Evolutionary conservation across 2,797 vertebrate genomes (phyloP), one percentile per base, ranked within the genome.

Genomic region (Pantherophis alleghaniensis): DNA sequence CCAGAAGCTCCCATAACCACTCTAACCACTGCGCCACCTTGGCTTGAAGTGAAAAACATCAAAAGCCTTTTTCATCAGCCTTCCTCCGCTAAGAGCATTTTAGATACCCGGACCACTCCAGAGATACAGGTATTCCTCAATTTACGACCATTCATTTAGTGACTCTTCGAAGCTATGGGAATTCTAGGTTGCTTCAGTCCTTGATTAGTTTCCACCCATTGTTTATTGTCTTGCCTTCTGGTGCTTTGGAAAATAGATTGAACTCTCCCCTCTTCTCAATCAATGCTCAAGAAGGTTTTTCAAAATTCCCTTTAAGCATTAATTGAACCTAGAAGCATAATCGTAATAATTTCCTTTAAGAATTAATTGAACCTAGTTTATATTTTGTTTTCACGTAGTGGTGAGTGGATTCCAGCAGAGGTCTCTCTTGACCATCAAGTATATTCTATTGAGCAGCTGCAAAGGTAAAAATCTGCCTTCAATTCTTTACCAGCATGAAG

Each of bases 341-440:
- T 20, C 57, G 0, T 59, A 51, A 87, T 91, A 51, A 51, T 94
- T 83, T 14, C 63, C 16, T 94, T 87, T 47, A 92, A 92, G 47
- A 10, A 56, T 90, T 79, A 92, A 47, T 0, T 83, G 28, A 91
- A 20, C 89, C 1, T 26, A 32, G 59, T 60, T 86, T 86, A 32
- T 16, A 14, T 32, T 94, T 91, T 91, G 61, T 86, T 94, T 47
- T 6, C 37, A 28, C 7, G 97, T 95, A 96, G 87, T 96, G 94
- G 92, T 87, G 20, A 94, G 61, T 5, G 10, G 16, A 79, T 93
- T 95, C 96, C 97, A 97, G 95, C 94, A 97, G 97, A 97, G 97
- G 96, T 94, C 96, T 95, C 97, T 96, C 94, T 96, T 94, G 93
- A 91, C 96, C 95, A 94, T 96, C 93, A 95, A 94, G 95, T 95